phyloP scores from a whole-genome alignment of 1,140 invertebrate species.

The Metopolophium dirhodum region DNA sequence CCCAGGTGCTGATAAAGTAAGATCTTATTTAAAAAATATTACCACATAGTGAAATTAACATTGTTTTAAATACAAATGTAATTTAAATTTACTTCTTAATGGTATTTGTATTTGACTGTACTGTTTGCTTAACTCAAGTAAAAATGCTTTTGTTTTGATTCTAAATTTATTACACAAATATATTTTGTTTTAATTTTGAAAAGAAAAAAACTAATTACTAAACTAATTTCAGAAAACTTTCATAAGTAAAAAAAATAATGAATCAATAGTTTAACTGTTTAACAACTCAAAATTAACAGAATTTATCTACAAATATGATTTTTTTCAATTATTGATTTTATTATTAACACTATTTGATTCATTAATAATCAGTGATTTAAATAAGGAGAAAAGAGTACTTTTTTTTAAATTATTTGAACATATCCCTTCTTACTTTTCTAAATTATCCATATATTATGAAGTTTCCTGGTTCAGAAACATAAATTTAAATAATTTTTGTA shows the following conservation, averaged over 20 bases:
- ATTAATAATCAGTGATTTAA: background rate
- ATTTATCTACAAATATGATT: background rate
- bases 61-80: background rate
- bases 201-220: background rate
- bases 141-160: background rate
- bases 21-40: conserved; percentile 33
- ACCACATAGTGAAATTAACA: background rate
- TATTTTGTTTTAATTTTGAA: background rate
- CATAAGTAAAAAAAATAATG: no score
- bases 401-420: no score
- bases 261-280: no score
- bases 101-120: background rate
- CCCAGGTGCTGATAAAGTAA: conserved; percentile 72
- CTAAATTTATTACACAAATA: background rate
- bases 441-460: background rate
- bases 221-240: no score
- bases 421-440: background rate
- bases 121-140: background rate
- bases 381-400: background rate
- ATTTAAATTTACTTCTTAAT: background rate
- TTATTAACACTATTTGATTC: background rate
- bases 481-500: background rate
- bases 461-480: background rate
- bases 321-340: background rate
- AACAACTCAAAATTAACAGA: background rate